Evolutionary conservation across 2,113 vertebrate genomes (phyloP), one percentile per base, ranked within the genome.

Genomic region (Nipponia nippon): DNA sequence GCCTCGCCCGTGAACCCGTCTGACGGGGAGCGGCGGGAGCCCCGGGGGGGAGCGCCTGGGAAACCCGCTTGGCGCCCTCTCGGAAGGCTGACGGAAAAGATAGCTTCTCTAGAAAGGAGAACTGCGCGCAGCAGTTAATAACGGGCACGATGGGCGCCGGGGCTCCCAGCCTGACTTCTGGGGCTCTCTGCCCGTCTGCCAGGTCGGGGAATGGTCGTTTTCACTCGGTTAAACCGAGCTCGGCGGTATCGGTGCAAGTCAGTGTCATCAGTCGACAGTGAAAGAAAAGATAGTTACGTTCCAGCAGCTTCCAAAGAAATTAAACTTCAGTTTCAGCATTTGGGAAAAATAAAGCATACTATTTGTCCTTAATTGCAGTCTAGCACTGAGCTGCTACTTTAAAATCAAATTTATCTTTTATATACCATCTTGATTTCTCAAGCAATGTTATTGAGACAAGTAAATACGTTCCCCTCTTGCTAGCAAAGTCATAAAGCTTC

Each of bases 231-330:
- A 6, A 36, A 19, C 14, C 6, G 10, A 13, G 12, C 10, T 52
- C 8, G 2, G 59, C 8, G 6, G 9, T 17, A 4, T 13, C 7
- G 6, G 16, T 23, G 38, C 19, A 6, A 30, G 40, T 7, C 27
- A 0, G 3, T 1, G 20, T 7, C 30, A 0, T 34, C 40, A 2
- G 0, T 26, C 8, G 4, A 4, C 27, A 5, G 0, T 5, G 16
- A 38, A 29, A 40, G 23, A 42, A 73, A 46, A 38, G 16, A 11
- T 21, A 50, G 12, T 22, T 55, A 11, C 5, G 15, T 23, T 40
- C 14, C 18, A 34, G 5, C 23, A 38, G 29, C 30, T 55, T 61
- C 67, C 36, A 14, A 17, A 49, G 6, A 65, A 49, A 49, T 27
- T 18, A 18, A n/a, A 14, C 26, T 19, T 47, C 9, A 5, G 3